Conservation (phyloP, 2,113 vertebrate species). For the Rhegmatorhina hoffmannsi region DNA sequence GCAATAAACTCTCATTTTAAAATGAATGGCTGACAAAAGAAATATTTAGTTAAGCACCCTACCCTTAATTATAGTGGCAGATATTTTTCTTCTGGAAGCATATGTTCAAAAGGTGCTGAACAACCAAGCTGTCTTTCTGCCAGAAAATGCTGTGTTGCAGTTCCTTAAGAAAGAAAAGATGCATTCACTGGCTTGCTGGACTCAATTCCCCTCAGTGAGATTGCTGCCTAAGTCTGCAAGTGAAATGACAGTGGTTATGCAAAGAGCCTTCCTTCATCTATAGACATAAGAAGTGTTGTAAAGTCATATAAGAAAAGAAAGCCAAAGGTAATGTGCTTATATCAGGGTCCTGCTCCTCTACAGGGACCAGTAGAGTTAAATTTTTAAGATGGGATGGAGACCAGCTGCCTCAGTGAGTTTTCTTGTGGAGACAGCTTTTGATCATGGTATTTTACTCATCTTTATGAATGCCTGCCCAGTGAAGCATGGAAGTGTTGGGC, state of each 20-base stretch:
- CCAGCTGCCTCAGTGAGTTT: not conserved
- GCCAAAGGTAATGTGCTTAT: fast-evolving
- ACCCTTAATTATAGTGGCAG: constrained; percentile 8
- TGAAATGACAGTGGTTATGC: not conserved
- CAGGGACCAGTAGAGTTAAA: not conserved
- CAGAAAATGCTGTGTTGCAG: constrained; percentile 14
- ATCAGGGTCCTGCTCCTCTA: not conserved
- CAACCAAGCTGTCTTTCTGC: not conserved
- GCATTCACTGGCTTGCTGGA: not conserved
- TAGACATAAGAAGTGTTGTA: not conserved
- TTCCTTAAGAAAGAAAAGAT: not conserved
- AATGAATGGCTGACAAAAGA: constrained; percentile 9
- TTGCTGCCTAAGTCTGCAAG: not conserved
- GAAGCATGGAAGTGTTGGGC: not conserved
- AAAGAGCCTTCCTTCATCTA: not conserved
- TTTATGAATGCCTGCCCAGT: not conserved
- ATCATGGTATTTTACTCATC: not conserved
- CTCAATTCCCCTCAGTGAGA: not conserved
- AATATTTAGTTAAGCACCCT: constrained; percentile 18
- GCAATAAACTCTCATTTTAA: constrained; percentile 11
- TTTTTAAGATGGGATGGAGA: not conserved
- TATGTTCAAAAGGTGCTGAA: constrained; percentile 4
- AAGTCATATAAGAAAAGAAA: not conserved
- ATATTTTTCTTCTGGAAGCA: constrained; percentile 4
- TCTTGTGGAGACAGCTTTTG: not conserved